phyloP scores from a whole-genome alignment of 2,113 vertebrate species.

The Corythornis vintsioides region DNA sequence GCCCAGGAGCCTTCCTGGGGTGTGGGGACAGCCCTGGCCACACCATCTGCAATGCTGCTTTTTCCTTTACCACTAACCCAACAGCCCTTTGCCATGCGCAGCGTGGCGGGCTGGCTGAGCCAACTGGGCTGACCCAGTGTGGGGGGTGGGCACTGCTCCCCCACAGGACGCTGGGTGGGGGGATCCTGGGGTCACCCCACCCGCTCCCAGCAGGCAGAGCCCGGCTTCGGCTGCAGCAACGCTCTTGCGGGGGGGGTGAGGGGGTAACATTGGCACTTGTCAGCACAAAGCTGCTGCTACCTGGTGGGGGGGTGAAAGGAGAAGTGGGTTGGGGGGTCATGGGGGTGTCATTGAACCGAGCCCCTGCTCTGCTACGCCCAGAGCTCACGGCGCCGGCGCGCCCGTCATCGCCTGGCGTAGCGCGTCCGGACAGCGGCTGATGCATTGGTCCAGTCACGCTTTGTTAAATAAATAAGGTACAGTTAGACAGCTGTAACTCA shows the following conservation, averaged over 20 bases:
- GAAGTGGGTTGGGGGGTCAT: neutral
- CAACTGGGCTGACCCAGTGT: neutral
- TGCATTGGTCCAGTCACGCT: neutral
- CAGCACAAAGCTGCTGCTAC: neutral
- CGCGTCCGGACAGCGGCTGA: neutral
- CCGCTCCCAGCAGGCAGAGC: neutral
- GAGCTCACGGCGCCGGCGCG: conserved; percentile 59
- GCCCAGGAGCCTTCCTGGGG: neutral
- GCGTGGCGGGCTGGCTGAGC: neutral
- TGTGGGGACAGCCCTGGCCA: neutral
- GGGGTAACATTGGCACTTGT: neutral
- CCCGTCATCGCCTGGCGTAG: conserved; percentile 65
- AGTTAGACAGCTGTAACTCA: neutral
- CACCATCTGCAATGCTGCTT: neutral
- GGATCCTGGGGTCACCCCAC: neutral
- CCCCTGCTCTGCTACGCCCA: neutral
- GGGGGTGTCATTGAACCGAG: neutral
- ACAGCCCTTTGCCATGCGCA: neutral
- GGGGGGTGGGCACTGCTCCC: no score
- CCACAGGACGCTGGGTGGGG: rapidly evolving
- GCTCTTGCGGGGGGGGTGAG: neutral
- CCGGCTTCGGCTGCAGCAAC: rapidly evolving
- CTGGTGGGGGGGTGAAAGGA: neutral
- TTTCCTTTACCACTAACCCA: neutral
- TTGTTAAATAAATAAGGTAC: conserved; percentile 75